Percentiles rank a stretch among this genome's conserved stretches.
These are phyloP conservation scores for Tupiocoris notatus DNA, from an alignment of 2,888 invertebrate species.

Conservation along the genomic window DNA sequence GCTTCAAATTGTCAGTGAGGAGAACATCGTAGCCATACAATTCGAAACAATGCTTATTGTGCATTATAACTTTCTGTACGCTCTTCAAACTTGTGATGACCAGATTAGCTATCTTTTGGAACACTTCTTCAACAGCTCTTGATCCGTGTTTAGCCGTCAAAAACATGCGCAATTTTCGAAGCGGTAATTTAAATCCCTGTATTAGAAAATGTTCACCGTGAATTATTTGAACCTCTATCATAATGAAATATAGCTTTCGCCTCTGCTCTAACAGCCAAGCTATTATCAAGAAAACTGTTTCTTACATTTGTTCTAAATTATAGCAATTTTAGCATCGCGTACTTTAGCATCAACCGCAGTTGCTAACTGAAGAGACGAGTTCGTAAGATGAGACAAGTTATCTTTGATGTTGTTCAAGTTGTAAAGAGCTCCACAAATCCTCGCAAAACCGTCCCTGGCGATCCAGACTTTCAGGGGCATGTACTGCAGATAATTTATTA, in stretches of 20 bases:
- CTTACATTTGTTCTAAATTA: background rate
- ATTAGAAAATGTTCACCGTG: no score
- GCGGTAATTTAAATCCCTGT: slow-evolving; percentile 62
- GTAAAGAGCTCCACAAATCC: slow-evolving; percentile 61
- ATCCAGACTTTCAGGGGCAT: slow-evolving; percentile 58
- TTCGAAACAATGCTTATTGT: slow-evolving; percentile 61
- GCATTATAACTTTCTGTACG: slow-evolving; percentile 59
- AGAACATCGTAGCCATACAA: slow-evolving; percentile 65
- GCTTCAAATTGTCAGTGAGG: slow-evolving; percentile 59
- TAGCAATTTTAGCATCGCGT: background rate
- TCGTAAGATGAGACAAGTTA: slow-evolving; percentile 61
- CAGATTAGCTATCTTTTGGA: slow-evolving; percentile 58
- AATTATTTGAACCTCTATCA: no score
- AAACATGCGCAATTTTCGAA: slow-evolving; percentile 58
- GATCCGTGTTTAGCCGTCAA: slow-evolving; percentile 59
- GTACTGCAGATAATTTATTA: slow-evolving; percentile 50
- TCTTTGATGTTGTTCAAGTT: slow-evolving; percentile 61
- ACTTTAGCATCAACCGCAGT: slow-evolving; percentile 42
- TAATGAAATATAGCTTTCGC: no score
- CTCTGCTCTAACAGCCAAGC: background rate
- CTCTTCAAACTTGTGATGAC: slow-evolving; percentile 60
- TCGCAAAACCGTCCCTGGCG: slow-evolving; percentile 63
- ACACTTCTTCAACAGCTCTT: slow-evolving; percentile 56
- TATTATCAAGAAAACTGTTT: background rate
- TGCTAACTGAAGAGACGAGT: slow-evolving; percentile 59